phyloP scores from a whole-genome alignment of 2,797 vertebrate genomes.

The Ara ararauna region DNA sequence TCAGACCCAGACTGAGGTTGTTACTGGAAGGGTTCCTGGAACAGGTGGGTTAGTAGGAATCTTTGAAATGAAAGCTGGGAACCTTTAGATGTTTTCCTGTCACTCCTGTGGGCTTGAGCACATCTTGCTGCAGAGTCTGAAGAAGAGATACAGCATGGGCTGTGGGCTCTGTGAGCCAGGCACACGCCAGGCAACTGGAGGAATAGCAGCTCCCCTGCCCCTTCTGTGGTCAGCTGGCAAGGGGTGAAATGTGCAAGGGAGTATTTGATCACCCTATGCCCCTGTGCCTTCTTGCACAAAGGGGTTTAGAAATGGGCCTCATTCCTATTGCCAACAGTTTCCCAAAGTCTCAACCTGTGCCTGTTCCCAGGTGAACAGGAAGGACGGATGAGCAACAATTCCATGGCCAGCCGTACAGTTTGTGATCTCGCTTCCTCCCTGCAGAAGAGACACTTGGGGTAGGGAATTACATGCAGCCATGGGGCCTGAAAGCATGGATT shows the following conservation, averaged over 20 bases:
- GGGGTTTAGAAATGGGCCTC: not conserved
- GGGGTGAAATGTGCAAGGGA: not conserved
- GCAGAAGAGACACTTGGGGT: not conserved
- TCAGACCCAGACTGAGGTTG: conserved; percentile 27
- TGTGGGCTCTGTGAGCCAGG: not conserved
- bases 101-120: not conserved
- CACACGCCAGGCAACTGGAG: not conserved
- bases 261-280: not conserved
- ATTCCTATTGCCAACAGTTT: conserved; percentile 25
- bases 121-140: not conserved
- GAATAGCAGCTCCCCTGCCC: conserved; percentile 10
- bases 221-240: not conserved
- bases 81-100: conserved; percentile 41
- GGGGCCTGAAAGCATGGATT: not conserved
- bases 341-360: not conserved
- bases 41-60: conserved; percentile 14
- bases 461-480: not conserved
- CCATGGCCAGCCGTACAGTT: not conserved
- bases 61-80: conserved; percentile 52
- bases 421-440: not conserved
- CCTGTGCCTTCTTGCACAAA: not conserved
- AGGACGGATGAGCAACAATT: not conserved
- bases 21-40: conserved; percentile 46
- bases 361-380: not conserved
- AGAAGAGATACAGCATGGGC: not conserved